These are phyloP conservation scores for Drosophila macrothrix DNA, from an alignment of 2,888 invertebrate genomes.

Conservation along the genomic window DNA sequence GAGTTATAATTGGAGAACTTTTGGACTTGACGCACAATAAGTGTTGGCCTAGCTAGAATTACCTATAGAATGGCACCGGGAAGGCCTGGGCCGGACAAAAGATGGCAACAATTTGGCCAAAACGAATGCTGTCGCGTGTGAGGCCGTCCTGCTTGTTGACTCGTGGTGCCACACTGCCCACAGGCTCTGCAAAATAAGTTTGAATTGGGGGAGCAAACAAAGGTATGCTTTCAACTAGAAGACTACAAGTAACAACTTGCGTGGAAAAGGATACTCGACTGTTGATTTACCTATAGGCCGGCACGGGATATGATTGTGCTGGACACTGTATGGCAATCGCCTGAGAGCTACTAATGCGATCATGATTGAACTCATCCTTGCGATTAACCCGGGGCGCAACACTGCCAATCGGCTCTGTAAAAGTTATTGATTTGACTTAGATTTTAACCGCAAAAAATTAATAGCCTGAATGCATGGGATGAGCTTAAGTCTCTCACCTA, in stretches of 20 bases:
- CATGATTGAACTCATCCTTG: slow-evolving; percentile 84
- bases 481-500: slow-evolving; percentile 85
- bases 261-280: slow-evolving; percentile 52
- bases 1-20: slow-evolving; percentile 48
- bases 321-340: slow-evolving; percentile 89
- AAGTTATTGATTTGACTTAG: neutral
- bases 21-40: slow-evolving; percentile 22
- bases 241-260: neutral
- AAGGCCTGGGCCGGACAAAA: slow-evolving; percentile 89
- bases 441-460: neutral
- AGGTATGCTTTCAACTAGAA: neutral
- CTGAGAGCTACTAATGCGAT: slow-evolving; percentile 76
- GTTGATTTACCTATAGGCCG: slow-evolving; percentile 86
- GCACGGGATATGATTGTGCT: slow-evolving; percentile 89
- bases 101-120: slow-evolving; percentile 85
- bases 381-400: slow-evolving; percentile 87
- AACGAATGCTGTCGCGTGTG: slow-evolving; percentile 88
- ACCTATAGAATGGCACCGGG: slow-evolving; percentile 87
- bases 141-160: slow-evolving; percentile 89
- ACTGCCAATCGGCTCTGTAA: slow-evolving; percentile 83
- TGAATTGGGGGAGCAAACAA: neutral
- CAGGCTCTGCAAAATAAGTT: slow-evolving; percentile 82
- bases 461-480: slow-evolving; percentile 25
- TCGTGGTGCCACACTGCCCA: slow-evolving; percentile 87
- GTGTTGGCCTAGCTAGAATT: slow-evolving; percentile 17